phyloP scores from a whole-genome alignment of 2,797 vertebrate genomes.

The Pangasius sanitwongsei region DNA sequence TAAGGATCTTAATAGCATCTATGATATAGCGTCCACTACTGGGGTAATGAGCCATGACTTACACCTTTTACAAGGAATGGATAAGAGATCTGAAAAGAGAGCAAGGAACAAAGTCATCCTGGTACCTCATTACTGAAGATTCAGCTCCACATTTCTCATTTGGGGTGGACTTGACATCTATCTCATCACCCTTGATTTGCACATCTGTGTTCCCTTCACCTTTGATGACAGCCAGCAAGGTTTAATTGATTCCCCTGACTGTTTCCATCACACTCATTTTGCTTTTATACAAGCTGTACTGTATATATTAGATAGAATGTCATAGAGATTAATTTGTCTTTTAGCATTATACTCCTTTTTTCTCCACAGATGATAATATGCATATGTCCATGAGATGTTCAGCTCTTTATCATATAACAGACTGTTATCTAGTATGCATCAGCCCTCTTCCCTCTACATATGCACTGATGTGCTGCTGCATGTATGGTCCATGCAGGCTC shows the following conservation, averaged over 20 bases:
- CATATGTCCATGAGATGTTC: background rate
- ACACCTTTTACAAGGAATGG: conserved; percentile 41
- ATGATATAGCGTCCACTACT: conserved; percentile 44
- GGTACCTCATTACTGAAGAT: conserved; percentile 51
- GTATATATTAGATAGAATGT: background rate
- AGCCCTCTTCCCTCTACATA: background rate
- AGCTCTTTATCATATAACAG: background rate
- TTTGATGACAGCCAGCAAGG: conserved; percentile 13
- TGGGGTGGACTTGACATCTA: conserved; percentile 24
- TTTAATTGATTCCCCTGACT: background rate
- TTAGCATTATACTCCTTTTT: background rate
- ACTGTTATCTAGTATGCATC: background rate
- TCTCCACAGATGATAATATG: background rate
- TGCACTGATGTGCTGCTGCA: background rate
- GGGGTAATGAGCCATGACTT: conserved; percentile 51
- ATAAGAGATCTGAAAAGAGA: conserved; percentile 40
- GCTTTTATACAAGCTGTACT: background rate
- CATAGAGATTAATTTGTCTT: background rate
- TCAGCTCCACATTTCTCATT: conserved; percentile 44
- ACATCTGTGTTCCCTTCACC: background rate
- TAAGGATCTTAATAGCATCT: conserved; percentile 40
- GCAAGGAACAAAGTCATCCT: conserved; percentile 40
- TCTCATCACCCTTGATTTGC: conserved; percentile 21
- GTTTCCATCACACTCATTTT: background rate
- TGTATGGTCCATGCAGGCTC: background rate